Base-by-base conservation (phyloP, 2,888 invertebrate species). In the Eristalis tenax region DNA sequence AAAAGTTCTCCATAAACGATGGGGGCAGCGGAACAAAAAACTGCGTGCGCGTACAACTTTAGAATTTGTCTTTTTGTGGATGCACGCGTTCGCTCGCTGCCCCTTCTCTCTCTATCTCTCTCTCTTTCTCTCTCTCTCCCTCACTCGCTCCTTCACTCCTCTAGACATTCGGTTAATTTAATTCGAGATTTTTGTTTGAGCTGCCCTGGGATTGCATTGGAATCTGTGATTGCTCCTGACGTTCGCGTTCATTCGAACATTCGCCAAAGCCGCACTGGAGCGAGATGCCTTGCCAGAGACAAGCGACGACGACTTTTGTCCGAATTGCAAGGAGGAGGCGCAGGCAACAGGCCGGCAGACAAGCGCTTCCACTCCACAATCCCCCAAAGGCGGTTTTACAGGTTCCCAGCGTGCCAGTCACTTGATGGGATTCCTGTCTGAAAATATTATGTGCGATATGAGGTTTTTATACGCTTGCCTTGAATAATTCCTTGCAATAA, bases 371-470 rank as follows among this genome's bases (percentile, higher is more conserved):
- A 32, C 32, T 32, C 8, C 32, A n/a, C n/a, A 32, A 32, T 63
- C 43, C 56, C 75, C 83, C 79, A 56, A 66, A 73, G 79, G 83
- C 76, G 28, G 83, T 83, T 86, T 76, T 77, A 87, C 87, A 80
- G 83, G 87, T 83, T 83, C 71, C 71, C 76, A 68, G 61, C 57
- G 66, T 71, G 79, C 35, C 32, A 56, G 65, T 69, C 76, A 85
- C 73, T 65, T 70, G 70, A 83, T 87, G 83, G 79, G 83, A 87
- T 83, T 87, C 83, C 87, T 87, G 87, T 87, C 87, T 87, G 80
- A 87, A 87, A 87, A 87, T 87, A 83, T 83, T 87, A 87, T 87
- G 87, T 87, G 87, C 87, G 87, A 87, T 87, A 87, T 87, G 83
- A 80, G 79, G 83, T 87, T 87, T 87, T 87, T 87, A 74, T 70